Base-by-base conservation (phyloP, 2,888 invertebrate species). In the Pristionchus maxplancki region DNA sequence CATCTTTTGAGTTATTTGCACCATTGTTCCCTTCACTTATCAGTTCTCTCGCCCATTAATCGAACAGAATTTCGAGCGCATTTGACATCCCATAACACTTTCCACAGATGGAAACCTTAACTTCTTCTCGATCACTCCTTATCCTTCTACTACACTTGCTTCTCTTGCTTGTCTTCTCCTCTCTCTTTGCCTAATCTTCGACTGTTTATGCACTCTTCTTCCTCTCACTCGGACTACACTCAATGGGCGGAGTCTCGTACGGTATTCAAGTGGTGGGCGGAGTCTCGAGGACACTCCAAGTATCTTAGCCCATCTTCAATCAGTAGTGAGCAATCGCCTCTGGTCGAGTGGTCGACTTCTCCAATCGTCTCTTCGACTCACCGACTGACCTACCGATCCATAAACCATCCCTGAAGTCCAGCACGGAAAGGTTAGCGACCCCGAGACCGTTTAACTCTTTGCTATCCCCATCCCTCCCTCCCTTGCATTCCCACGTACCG, bases 131-230 rank as follows among this genome's bases (percentile, higher is more conserved):
- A 78, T 78, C 78, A 28, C 28, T 15, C 78, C 74, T 78, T 48
- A 78, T 78, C 78, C 44, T 20, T 58, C 58, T 44, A 48, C 78
- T 78, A 48, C 78, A 78, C 48, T 78, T 71, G 71, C 71, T 71
- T 37, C 71, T 2, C 71, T 44, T 40, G 78, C 37, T 78, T 78
- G 78, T 78, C 78, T 78, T 48, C 78, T 44, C 44, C 74, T 78
- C 34, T 78, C 78, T 78, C 78, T 78, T 78, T 78, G 78, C 78
- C 78, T 78, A 78, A 78, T 78, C 78, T 78, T 48, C 78, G 5
- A 24, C 20, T 78, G 78, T 78, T 78, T 78, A 78, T 78, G 78
- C 78, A 44, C 44, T 40, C 44, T 71, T 37, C 58, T 24, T 37
- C 34, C 31, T 62, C 34, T 28, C 67, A 15, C 37, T 78, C 78